Conservation (phyloP, 2,113 vertebrate species). For the Panthera leo region DNA sequence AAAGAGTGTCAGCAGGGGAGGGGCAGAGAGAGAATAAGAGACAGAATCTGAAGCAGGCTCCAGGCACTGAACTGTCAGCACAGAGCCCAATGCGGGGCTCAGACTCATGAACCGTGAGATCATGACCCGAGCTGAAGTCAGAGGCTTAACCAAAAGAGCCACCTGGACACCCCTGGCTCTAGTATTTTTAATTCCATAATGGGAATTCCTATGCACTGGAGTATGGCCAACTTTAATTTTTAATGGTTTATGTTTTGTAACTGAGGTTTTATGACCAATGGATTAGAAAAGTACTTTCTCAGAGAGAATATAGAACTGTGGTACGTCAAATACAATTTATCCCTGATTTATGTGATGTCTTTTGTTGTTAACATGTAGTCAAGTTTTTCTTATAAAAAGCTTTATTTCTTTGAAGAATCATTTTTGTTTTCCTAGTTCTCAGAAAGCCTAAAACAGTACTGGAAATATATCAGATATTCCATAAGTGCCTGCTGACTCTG, state of each 20-base stretch:
- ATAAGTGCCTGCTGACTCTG: background rate
- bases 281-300: background rate
- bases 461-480: background rate
- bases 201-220: background rate
- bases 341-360: background rate
- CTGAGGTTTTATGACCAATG: background rate
- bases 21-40: no score
- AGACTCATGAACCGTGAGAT: no score
- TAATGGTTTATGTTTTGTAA: background rate
- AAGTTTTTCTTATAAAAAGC: background rate
- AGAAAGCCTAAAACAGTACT: background rate
- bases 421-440: background rate
- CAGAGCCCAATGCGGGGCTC: no score
- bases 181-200: background rate
- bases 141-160: no score
- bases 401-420: constrained; percentile 10
- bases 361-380: background rate
- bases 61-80: no score
- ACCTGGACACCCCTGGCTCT: no score
- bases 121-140: no score
- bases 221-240: constrained; percentile 1
- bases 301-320: background rate
- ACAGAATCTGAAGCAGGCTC: no score
- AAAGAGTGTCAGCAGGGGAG: no score
- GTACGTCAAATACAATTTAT: background rate